Percentiles rank a stretch among this genome's conserved stretches.
phyloP scores from a whole-genome alignment of 2,113 vertebrate species.

The Limanda limanda region DNA sequence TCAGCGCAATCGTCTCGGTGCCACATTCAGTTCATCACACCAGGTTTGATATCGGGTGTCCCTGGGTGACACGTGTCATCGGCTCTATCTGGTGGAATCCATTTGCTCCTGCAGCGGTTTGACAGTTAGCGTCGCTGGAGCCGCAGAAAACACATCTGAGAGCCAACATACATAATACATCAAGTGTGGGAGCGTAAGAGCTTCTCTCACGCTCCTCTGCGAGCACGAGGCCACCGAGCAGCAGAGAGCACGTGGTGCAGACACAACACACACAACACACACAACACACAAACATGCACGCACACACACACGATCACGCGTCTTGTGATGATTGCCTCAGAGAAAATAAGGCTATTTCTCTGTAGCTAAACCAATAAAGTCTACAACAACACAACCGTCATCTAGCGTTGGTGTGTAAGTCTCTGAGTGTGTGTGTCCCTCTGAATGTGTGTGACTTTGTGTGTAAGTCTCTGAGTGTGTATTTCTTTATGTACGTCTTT shows the following conservation, averaged over 20 bases:
- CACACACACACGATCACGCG: background rate
- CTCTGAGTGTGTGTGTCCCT: background rate
- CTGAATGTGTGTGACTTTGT: background rate
- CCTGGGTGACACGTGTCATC: constrained; percentile 39
- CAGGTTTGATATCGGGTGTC: constrained; percentile 37
- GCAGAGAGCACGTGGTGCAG: constrained; percentile 5
- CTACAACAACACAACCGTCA: constrained; percentile 13
- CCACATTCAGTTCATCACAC: constrained; percentile 30
- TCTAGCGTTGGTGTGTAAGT: background rate
- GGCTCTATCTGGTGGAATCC: constrained; percentile 35
- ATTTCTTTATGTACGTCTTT: too few relatives aligned
- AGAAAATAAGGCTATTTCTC: constrained; percentile 42
- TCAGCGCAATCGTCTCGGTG: background rate
- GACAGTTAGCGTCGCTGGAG: constrained; percentile 53
- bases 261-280: constrained; percentile 17
- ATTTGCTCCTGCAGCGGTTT: constrained; percentile 36
- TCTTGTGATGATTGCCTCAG: constrained; percentile 14
- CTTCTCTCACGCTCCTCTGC: constrained; percentile 20
- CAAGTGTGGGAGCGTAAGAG: constrained; percentile 30
- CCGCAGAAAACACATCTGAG: constrained; percentile 42
- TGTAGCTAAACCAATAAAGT: constrained; percentile 21
- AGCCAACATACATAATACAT: constrained; percentile 62
- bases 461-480: background rate
- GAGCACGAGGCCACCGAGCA: constrained; percentile 5
- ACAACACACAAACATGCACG: constrained; percentile 3